Conservation (phyloP, 2,113 vertebrate genomes). For the Strigops habroptila region DNA sequence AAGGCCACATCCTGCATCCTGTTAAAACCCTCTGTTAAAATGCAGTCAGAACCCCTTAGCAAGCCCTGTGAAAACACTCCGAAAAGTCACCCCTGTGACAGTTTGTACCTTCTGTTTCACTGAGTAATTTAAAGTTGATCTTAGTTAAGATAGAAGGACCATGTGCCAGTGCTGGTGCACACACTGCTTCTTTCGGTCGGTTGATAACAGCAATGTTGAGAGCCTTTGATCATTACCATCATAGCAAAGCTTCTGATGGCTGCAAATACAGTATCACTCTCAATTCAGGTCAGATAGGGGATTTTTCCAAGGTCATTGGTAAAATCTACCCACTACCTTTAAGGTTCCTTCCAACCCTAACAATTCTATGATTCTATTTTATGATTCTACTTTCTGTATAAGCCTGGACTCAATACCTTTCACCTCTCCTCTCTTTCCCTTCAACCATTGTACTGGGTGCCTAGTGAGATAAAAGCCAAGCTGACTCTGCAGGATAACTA, state of each 20-base stretch:
- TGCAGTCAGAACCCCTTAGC: background rate
- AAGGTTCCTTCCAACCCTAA: background rate
- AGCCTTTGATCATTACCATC: background rate
- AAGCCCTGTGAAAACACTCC: background rate
- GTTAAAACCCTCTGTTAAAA: background rate
- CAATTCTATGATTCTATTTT: background rate
- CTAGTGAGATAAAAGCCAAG: background rate
- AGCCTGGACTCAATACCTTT: background rate
- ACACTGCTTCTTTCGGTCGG: background rate
- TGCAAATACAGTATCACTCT: background rate
- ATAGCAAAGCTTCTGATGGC: background rate
- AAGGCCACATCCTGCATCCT: conserved; percentile 40
- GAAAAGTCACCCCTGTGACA: background rate
- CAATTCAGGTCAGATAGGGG: background rate
- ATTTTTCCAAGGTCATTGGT: background rate
- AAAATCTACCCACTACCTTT: background rate
- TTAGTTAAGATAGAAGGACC: background rate
- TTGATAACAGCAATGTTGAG: background rate
- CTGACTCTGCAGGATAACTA: background rate
- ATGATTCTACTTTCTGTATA: background rate
- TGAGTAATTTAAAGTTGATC: background rate
- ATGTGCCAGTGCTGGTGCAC: background rate
- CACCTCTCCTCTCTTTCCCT: background rate
- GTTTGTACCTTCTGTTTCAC: background rate
- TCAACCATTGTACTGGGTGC: background rate